phyloP scores from a whole-genome alignment of 2,113 vertebrate species.

The Tragulus kanchil region DNA sequence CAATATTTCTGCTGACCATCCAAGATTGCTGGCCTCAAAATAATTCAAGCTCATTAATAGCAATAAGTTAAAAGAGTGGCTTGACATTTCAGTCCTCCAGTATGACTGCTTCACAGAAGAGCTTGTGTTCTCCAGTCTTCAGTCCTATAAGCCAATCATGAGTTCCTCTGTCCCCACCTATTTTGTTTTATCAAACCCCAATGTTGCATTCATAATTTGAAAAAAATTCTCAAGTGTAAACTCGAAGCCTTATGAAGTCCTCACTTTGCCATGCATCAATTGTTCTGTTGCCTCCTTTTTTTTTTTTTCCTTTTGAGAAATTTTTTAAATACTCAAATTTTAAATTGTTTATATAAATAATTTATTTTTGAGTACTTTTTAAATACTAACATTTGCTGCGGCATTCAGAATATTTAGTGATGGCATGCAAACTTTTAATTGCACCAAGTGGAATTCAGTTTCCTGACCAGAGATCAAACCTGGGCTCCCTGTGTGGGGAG shows the following conservation, averaged over 20 bases:
- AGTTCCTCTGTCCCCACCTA: not conserved
- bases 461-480: not conserved
- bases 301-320: not conserved
- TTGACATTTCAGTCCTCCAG: constrained; percentile 58
- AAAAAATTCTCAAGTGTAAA: not conserved
- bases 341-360: not conserved
- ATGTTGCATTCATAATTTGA: not conserved
- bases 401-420: not conserved
- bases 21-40: constrained; percentile 46
- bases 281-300: not conserved
- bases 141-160: not conserved
- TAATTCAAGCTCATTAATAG: constrained; percentile 50
- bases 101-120: not conserved
- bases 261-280: not conserved
- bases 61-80: not conserved
- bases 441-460: not conserved
- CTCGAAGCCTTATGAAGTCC: not conserved
- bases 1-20: not conserved
- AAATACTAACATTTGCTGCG: not conserved
- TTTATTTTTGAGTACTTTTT: not conserved
- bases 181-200: not conserved
- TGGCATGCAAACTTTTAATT: not conserved
- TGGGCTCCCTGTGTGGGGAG: not conserved
- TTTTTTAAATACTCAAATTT: not conserved
- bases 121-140: not conserved